These are phyloP conservation scores for Cyprinodon variegatus DNA, from an alignment of 2,113 vertebrate genomes.

Conservation along the genomic window DNA sequence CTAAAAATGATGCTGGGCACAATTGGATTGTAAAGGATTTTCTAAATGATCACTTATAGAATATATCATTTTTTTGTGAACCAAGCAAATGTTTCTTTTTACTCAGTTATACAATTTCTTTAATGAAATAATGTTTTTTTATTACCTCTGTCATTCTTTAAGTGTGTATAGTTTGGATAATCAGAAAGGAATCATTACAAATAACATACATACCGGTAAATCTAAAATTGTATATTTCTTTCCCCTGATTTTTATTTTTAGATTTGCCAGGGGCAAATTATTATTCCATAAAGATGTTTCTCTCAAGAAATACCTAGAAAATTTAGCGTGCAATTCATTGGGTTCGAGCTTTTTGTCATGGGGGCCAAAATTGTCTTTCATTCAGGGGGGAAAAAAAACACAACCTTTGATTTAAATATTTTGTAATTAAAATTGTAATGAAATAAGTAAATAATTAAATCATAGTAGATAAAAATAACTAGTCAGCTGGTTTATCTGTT, in stretches of 20 bases:
- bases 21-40: background rate
- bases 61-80: background rate
- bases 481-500: no score
- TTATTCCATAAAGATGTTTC: background rate
- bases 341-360: no score
- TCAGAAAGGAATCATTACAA: fast-evolving
- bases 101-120: background rate
- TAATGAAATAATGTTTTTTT: no score
- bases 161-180: background rate
- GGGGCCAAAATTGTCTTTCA: no score
- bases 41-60: background rate
- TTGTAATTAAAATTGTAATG: no score
- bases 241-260: background rate
- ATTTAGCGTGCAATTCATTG: background rate
- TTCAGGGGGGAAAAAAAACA: no score
- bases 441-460: no score
- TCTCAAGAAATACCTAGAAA: background rate
- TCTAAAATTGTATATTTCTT: background rate
- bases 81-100: background rate
- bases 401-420: no score
- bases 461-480: no score
- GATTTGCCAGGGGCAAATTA: background rate
- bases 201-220: background rate
- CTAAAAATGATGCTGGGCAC: no score
- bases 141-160: background rate